phyloP scores from a whole-genome alignment of 1,140 invertebrate genomes.

The Bombyx mori region DNA sequence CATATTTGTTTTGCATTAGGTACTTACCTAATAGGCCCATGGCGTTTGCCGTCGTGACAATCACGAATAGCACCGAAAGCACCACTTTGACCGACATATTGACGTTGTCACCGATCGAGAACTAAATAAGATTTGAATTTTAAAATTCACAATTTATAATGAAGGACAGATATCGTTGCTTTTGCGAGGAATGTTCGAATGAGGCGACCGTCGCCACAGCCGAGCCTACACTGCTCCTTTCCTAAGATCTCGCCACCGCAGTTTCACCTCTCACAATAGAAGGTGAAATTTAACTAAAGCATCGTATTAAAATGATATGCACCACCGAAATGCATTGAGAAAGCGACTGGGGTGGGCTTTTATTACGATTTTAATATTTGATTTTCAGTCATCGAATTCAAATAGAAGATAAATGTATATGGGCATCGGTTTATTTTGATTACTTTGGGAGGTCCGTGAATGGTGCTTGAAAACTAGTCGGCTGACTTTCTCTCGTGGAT shows the following conservation, averaged over 20 bases:
- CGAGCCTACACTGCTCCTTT: slow-evolving; percentile 53
- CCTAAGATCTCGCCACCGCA: slow-evolving; percentile 43
- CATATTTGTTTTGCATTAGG: slow-evolving; percentile 7
- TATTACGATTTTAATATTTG: slow-evolving; percentile 7
- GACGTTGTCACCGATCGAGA: slow-evolving; percentile 11
- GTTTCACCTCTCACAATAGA: slow-evolving; percentile 66
- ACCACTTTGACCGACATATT: slow-evolving; percentile 50
- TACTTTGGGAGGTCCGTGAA: neutral
- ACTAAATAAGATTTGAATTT: slow-evolving; percentile 20
- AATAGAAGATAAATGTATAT: neutral
- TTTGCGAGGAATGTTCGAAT: slow-evolving; percentile 21
- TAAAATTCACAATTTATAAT: slow-evolving; percentile 22
- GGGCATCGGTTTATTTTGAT: slow-evolving; percentile 7
- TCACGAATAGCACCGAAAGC: slow-evolving; percentile 37
- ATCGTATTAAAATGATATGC: slow-evolving; percentile 58
- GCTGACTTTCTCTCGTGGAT: slow-evolving; percentile 12
- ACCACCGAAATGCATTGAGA: slow-evolving; percentile 57
- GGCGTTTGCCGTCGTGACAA: slow-evolving; percentile 30
- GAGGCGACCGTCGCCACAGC: slow-evolving; percentile 45
- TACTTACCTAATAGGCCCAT: slow-evolving; percentile 59
- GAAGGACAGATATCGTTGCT: slow-evolving; percentile 10
- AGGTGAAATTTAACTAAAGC: slow-evolving; percentile 69
- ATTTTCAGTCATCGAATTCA: slow-evolving; percentile 1
- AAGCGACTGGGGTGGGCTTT: slow-evolving; percentile 23
- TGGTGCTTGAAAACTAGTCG: slow-evolving; percentile 6